These are phyloP conservation scores for Drosophila algonquin DNA, from an alignment of 2,888 invertebrate genomes.

Conservation along the genomic window DNA sequence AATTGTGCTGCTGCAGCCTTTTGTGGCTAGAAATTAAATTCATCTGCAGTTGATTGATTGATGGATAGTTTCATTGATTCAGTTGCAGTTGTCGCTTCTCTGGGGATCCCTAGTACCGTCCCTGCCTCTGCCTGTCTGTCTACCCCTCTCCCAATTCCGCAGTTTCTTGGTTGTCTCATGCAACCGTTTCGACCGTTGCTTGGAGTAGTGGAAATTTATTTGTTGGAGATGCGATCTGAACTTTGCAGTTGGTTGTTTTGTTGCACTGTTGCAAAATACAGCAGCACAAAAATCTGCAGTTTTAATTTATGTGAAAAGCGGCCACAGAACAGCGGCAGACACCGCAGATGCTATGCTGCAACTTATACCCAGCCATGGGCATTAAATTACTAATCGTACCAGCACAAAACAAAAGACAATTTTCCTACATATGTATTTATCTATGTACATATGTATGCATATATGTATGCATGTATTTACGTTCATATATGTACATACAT, in stretches of 20 bases:
- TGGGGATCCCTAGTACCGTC: slow-evolving; percentile 19
- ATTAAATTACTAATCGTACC: neutral
- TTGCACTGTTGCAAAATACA: slow-evolving; percentile 53
- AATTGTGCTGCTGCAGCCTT: slow-evolving; percentile 60
- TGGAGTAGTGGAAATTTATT: slow-evolving; percentile 69
- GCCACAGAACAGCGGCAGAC: slow-evolving; percentile 25
- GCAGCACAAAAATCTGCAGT: slow-evolving; percentile 58
- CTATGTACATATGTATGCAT: neutral
- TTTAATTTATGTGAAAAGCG: slow-evolving; percentile 71
- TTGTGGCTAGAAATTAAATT: slow-evolving; percentile 67
- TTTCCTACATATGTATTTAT: neutral
- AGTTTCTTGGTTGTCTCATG: slow-evolving; percentile 7
- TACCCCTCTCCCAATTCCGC: neutral
- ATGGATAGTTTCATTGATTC: slow-evolving; percentile 78
- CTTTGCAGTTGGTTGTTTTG: slow-evolving; percentile 47
- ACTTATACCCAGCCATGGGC: slow-evolving; percentile 39
- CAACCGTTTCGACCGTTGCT: slow-evolving; percentile 54
- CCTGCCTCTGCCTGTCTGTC: slow-evolving; percentile 7
- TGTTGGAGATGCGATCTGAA: slow-evolving; percentile 73
- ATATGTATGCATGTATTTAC: neutral
- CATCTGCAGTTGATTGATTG: slow-evolving; percentile 72
- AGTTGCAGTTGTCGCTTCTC: slow-evolving; percentile 31
- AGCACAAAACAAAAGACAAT: neutral
- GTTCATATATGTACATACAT: too few relatives aligned
- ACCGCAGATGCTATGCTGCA: slow-evolving; percentile 13